Base-by-base conservation (phyloP, 2,888 invertebrate genomes). In the Beris chalybata region DNA sequence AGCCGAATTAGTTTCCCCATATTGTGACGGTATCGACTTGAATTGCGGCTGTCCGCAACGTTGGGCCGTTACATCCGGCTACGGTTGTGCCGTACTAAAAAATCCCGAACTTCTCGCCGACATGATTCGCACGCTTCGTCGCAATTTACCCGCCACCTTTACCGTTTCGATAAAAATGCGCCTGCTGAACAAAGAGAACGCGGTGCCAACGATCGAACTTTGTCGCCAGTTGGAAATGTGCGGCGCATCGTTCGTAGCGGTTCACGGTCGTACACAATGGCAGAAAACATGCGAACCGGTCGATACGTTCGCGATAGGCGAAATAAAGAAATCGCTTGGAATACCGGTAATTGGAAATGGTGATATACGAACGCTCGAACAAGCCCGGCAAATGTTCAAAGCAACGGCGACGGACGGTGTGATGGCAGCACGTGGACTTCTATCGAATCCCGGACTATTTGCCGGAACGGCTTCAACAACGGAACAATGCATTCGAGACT, bases 21-120 rank as follows among this genome's bases (percentile, higher is more conserved):
- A 89, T 82, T 88, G 91, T 64, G 90, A 93, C 83, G 98, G 98
- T 5, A 90, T 97, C 3, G 98, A 98, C 82, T 82, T 98, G 44
- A 98, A 98, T 78, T 98, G 98, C 83, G 98, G 98, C 0, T 98
- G 98, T 74, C 98, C 98, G 1, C 98, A 98, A 80, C 84, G 88
- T 71, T 97, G 97, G 97, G 97, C 97, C 0, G 89, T 93, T 80
- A 87, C 90, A 71, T 92, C 93, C 76, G 95, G 95, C 4, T 91
- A 93, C 76, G 97, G 97, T 0, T 92, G 92, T 74, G 87, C 89
- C 67, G 80, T 97, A 71, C 80, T 97, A 22, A 86, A 86, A 9
- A 88, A 91, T 72, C 97, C 97, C 5, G 90, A 97, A 75, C 74
- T 89, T 9, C 86, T 98, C 5, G 86, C 87, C 71, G 93, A 94